A percentile compares a stretch with the other conserved stretches of the same genome.
Evolutionary conservation across 2,797 vertebrate species (phyloP).

Genomic region (Trachops cirrhosus): DNA sequence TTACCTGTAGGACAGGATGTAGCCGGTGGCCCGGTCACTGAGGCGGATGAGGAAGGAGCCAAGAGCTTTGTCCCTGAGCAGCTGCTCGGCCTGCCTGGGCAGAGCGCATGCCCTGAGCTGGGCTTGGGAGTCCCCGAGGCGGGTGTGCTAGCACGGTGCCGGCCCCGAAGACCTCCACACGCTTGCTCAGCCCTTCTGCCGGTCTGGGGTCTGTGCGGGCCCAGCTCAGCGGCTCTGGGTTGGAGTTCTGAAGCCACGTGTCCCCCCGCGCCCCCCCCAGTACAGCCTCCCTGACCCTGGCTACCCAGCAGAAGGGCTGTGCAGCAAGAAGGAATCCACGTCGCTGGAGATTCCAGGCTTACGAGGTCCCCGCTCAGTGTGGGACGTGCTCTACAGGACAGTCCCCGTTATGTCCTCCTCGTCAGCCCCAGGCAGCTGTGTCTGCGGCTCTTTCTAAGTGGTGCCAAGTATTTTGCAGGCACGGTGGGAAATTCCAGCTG

Average conservation of each 20-base stretch:
- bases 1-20: constrained; percentile 92
- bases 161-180: background rate
- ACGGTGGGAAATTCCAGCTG: background rate
- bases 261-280: background rate
- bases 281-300: background rate
- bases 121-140: background rate
- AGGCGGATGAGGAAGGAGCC: constrained; percentile 92
- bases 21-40: constrained; percentile 89
- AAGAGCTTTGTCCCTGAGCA: constrained; percentile 84
- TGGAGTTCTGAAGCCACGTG: background rate
- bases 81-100: constrained; percentile 88
- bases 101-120: constrained; percentile 44
- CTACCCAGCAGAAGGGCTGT: too few species aligned
- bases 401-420: background rate
- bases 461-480: background rate
- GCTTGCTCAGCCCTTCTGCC: rapidly evolving
- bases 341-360: background rate
- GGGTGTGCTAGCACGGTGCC: background rate
- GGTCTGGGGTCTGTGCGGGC: background rate
- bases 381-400: background rate
- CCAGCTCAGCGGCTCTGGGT: background rate
- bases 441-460: background rate
- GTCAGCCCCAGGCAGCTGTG: too few species aligned
- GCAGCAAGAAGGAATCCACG: background rate
- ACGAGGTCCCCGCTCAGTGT: background rate